Base-by-base conservation (phyloP, 2,797 vertebrate species). In the Lindbergichthys nudifrons region DNA sequence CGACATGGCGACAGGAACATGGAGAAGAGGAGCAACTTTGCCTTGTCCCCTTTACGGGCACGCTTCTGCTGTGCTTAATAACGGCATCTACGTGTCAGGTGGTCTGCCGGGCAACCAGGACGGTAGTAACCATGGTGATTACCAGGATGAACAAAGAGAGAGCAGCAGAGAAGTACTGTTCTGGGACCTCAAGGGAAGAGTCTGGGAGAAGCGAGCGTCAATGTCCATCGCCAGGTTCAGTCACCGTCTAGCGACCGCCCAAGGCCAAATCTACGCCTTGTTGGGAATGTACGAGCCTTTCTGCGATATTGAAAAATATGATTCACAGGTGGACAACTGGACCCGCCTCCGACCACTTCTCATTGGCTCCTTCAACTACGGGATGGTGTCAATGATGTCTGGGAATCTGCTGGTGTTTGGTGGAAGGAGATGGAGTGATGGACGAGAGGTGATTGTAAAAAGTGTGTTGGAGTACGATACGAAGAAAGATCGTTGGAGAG, bases 271-370 rank as follows among this genome's bases (percentile, higher is more conserved):
- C 88, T 99, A 96, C 54, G 96, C 96, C 15, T 95, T 99, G 79
- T 76, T 99, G 85, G 98, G 98, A 16, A 94, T 96, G 86, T 97
- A 96, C 2, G 98, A 99, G 84, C 96, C 96, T 3, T 99, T 97
- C 90, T 97, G 97, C 4, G 97, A 99, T 75, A 98, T 99, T 1
- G 98, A 99, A 85, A 92, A 92, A 57, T 98, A 98, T 0, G 93
- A 97, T 56, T 89, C 96, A 0, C 68, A 51, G 19, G 80, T 88
- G 0, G 95, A 98, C 79, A 94, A 95, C 56, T 99, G 98, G 98
- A 98, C 95, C 2, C 95, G 96, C 48, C 90, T 99, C 36, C 93
- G 93, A 32, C 97, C 97, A 0, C 90, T 97, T 36, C 83, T 94
- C 36, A 95, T 93, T 0, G 97, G 97, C 54, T 94, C 97, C 3